Conservation (phyloP, 2,113 vertebrate species). For the Brachypteracias leptosomus region DNA sequence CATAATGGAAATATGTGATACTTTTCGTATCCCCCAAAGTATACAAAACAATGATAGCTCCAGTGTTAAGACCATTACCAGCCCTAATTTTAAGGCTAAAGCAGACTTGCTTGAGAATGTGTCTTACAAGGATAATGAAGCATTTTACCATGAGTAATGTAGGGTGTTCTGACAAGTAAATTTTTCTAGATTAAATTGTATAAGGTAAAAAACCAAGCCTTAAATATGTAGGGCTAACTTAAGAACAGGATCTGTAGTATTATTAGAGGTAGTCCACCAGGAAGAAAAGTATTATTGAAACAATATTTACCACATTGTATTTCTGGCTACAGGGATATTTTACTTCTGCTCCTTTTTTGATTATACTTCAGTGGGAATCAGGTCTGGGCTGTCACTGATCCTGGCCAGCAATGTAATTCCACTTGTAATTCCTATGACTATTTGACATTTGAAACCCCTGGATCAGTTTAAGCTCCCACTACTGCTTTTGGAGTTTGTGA, state of each 20-base stretch:
- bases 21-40: background rate
- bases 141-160: background rate
- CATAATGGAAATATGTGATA: background rate
- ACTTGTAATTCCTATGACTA: background rate
- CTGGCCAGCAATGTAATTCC: background rate
- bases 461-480: background rate
- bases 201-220: background rate
- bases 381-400: background rate
- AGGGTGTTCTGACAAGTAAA: background rate
- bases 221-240: background rate
- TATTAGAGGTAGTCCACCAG: background rate
- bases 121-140: background rate
- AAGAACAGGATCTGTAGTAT: background rate
- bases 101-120: background rate
- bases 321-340: background rate
- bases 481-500: background rate
- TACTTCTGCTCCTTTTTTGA: background rate
- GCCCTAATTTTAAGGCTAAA: background rate
- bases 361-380: background rate
- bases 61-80: background rate
- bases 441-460: background rate
- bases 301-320: background rate
- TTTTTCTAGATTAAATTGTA: background rate
- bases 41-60: background rate
- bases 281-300: background rate